A percentile compares a stretch with the other conserved stretches of the same genome.
Conservation (phyloP, 2,113 vertebrate species). For the Hoplias malabaricus region DNA sequence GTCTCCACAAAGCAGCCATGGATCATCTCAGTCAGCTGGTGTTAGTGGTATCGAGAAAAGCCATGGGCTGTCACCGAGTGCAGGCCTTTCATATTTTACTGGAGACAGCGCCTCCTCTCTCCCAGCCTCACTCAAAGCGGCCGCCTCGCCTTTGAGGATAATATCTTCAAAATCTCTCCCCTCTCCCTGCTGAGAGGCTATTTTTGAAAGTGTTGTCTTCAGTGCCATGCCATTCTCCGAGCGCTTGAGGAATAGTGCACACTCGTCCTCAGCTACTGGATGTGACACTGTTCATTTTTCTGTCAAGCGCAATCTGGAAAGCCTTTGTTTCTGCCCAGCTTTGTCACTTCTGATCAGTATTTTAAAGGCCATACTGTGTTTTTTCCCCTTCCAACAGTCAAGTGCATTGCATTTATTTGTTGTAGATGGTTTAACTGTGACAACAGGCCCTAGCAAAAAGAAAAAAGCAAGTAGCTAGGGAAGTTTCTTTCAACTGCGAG, state of each 20-base stretch:
- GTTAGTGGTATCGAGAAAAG: slow-evolving; percentile 78
- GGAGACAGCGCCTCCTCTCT: slow-evolving; percentile 72
- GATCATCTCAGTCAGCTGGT: slow-evolving; percentile 77
- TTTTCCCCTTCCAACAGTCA: background rate
- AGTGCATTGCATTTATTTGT: background rate
- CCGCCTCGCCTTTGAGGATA: slow-evolving; percentile 74
- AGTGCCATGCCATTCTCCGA: slow-evolving; percentile 59
- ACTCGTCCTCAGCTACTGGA: slow-evolving; percentile 49
- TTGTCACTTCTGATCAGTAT: slow-evolving; percentile 45
- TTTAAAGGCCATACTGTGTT: slow-evolving; percentile 29
- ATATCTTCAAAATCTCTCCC: slow-evolving; percentile 77
- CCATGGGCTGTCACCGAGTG: slow-evolving; percentile 77
- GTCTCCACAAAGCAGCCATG: slow-evolving; percentile 76
- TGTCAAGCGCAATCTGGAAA: slow-evolving; percentile 57
- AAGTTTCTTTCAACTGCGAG: slow-evolving; percentile 6
- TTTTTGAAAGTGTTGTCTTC: slow-evolving; percentile 77
- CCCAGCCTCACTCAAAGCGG: slow-evolving; percentile 73
- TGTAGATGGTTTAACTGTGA: background rate
- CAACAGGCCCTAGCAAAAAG: background rate
- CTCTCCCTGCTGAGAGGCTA: slow-evolving; percentile 74
- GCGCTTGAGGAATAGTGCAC: slow-evolving; percentile 59
- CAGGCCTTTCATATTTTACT: slow-evolving; percentile 78
- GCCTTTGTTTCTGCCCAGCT: slow-evolving; percentile 48
- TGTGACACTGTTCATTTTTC: slow-evolving; percentile 57
- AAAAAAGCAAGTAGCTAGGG: slow-evolving; percentile 1